Evolutionary conservation across 2,888 invertebrate species (phyloP).

Genomic region (Pogonocherus hispidulus): DNA sequence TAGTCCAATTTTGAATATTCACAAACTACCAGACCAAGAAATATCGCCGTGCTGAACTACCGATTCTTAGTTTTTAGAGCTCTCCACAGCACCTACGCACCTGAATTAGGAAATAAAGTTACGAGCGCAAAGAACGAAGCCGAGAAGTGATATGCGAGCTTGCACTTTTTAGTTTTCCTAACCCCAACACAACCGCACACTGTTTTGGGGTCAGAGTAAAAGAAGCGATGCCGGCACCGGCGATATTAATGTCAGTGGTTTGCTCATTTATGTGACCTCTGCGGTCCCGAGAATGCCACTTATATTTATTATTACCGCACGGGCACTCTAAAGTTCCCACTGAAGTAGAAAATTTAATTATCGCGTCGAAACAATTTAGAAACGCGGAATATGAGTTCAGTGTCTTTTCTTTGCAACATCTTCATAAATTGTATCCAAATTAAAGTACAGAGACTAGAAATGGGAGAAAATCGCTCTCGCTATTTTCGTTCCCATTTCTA

Average conservation of each 20-base stretch:
- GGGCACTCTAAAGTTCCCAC: not conserved
- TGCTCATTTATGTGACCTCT: constrained; percentile 27
- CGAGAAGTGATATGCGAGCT: constrained; percentile 2
- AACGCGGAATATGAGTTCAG: not conserved
- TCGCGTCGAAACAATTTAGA: not conserved
- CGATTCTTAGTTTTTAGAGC: too few relatives aligned
- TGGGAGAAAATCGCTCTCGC: too few relatives aligned
- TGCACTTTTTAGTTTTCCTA: constrained; percentile 26
- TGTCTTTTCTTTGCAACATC: too few relatives aligned
- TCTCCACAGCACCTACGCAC: too few relatives aligned
- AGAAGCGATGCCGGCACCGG: constrained; percentile 11
- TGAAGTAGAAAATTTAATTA: not conserved
- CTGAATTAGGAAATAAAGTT: constrained; percentile 1
- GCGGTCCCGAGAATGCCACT: constrained; percentile 24
- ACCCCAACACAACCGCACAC: constrained; percentile 10
- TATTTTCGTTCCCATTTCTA: too few relatives aligned
- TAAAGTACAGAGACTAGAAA: too few relatives aligned
- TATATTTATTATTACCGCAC: constrained; percentile 11
- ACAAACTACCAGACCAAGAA: too few relatives aligned
- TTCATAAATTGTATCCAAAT: too few relatives aligned
- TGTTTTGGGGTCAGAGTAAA: constrained; percentile 28
- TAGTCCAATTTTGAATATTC: too few relatives aligned
- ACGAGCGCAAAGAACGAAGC: not conserved
- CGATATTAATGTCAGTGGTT: constrained; percentile 28
- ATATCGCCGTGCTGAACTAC: too few relatives aligned